Percentiles rank a stretch among this genome's conserved stretches.
phyloP scores from a whole-genome alignment of 2,888 invertebrate genomes.

The Zhengitettix transpicula region DNA sequence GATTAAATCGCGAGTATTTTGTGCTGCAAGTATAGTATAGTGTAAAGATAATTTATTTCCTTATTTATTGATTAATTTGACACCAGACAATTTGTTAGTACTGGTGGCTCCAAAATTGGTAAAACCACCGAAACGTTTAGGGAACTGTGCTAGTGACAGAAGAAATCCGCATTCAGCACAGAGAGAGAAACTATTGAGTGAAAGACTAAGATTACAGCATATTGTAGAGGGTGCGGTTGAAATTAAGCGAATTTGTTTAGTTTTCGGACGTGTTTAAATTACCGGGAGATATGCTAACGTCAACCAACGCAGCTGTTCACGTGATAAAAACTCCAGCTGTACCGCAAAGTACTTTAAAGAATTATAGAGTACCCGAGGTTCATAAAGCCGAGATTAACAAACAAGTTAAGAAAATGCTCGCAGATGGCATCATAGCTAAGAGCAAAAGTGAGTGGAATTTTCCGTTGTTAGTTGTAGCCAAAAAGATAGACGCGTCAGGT shows the following conservation, averaged over 20 bases:
- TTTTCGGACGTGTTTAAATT: not conserved
- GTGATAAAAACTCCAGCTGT: no score
- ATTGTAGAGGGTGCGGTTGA: not conserved
- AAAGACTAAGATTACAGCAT: not conserved
- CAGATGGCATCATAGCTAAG: not conserved
- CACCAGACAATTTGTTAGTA: no score
- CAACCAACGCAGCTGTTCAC: no score
- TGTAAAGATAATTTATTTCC: no score
- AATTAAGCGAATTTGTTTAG: not conserved
- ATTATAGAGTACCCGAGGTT: not conserved
- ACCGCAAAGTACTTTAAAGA: not conserved
- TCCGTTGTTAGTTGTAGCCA: constrained; percentile 17
- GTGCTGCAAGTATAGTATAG: no score
- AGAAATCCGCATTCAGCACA: no score
- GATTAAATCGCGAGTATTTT: no score
- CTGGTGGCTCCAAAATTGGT: no score
- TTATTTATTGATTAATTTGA: no score
- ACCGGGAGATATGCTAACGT: not conserved
- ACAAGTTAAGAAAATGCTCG: not conserved
- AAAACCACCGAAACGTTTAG: no score
- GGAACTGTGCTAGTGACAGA: no score
- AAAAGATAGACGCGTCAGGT: constrained; percentile 16
- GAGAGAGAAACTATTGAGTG: not conserved
- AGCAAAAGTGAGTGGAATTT: constrained; percentile 3
- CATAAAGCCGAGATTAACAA: not conserved